Base-by-base conservation (phyloP, 2,888 invertebrate genomes). In the Chalcis sispes region DNA sequence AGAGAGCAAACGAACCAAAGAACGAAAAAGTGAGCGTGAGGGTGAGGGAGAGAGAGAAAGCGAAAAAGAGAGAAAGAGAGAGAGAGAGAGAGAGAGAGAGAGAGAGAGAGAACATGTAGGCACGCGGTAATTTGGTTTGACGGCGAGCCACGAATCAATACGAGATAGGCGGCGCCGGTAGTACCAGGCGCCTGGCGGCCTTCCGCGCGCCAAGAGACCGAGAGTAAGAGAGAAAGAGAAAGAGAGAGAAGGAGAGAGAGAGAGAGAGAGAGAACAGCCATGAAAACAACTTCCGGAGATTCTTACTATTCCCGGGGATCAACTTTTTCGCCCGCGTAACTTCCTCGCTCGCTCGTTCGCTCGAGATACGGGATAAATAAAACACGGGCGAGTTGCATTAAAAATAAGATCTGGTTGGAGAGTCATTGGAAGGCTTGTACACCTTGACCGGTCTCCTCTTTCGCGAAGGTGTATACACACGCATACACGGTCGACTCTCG, bases 101-200 rank as follows among this genome's bases (percentile, higher is more conserved):
- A 50, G 58, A 23, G 25, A 40, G 10, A 25, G 10, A 23, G 23
- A n/a, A n/a, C n/a, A n/a, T n/a, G n/a, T 7, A 18, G 32, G n/a
- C 18, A 15, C 20, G 50, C 62, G 15, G 56, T 62, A 69, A 73
- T 69, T 77, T 65, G 46, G 69, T 77, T 69, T 69, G 67, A 67
- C 72, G 64, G 56, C 62, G 56, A 69, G 58, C 50, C 69, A 48
- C 69, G 42, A 77, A 77, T 77, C 77, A 73, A 77, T 77, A 77
- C 67, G 59, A 65, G 70, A 73, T 72, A 72, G 66, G 59, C 61
- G 20, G 56, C 59, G 42, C 40, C 59, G 25, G 27, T 25, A 50
- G 40, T 32, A 2, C 5, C 2, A 25, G 40, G 10, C 48, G 27
- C 25, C 58, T 42, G 25, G 25, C 8, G 15, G 5, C 65, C 23